These are phyloP conservation scores for Glomeris maerens DNA, from an alignment of 1,140 invertebrate species.

Conservation along the genomic window DNA sequence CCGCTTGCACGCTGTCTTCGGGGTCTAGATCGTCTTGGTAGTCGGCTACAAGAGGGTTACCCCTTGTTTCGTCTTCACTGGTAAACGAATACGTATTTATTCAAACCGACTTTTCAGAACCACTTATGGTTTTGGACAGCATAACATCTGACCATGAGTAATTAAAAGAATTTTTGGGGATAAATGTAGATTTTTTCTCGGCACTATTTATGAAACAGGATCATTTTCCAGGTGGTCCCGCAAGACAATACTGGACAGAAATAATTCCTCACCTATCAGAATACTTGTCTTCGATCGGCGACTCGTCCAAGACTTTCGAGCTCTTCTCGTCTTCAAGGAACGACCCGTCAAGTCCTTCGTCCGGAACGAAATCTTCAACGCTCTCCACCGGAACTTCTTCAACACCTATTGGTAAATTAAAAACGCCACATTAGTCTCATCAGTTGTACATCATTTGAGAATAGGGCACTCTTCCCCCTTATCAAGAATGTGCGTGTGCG, in stretches of 20 bases:
- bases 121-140: slow-evolving; percentile 8
- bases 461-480: background rate
- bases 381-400: slow-evolving; percentile 27
- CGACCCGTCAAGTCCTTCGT: slow-evolving; percentile 58
- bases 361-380: slow-evolving; percentile 75
- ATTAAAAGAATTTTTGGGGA: background rate
- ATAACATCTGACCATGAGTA: background rate
- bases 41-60: slow-evolving; percentile 71
- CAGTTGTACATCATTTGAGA: background rate
- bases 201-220: background rate
- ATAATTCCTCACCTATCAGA: slow-evolving; percentile 43
- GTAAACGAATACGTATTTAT: slow-evolving; percentile 24
- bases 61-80: slow-evolving; percentile 55
- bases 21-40: slow-evolving; percentile 75
- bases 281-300: slow-evolving; percentile 28
- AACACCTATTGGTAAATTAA: background rate
- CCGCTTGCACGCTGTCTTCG: slow-evolving; percentile 34
- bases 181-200: background rate
- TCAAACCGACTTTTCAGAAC: background rate
- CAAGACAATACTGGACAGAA: background rate
- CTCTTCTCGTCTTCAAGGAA: slow-evolving; percentile 56
- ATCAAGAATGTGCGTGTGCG: no score
- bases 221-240: background rate
- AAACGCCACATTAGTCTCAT: background rate
- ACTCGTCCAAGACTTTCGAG: slow-evolving; percentile 34